Evolutionary conservation across 2,888 invertebrate species (phyloP).

Genomic region (Melieria crassipennis): DNA sequence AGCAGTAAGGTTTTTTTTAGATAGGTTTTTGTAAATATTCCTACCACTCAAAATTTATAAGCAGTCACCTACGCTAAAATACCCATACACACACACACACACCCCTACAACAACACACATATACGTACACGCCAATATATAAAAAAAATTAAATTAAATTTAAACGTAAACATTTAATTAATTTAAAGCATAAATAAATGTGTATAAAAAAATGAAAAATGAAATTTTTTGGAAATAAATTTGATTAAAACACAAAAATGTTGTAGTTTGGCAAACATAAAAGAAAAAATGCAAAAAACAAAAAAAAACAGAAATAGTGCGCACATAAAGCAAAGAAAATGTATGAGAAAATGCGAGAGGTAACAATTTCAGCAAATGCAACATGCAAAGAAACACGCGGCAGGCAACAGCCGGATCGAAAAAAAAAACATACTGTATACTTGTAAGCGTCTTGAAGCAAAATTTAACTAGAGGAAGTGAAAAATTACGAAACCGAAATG

Average conservation of each 20-base stretch:
- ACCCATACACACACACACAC: constrained; percentile 35
- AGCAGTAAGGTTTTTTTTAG: constrained; percentile 52
- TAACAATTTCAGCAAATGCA: not conserved
- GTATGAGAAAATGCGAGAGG: not conserved
- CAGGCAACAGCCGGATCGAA: not conserved
- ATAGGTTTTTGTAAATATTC: constrained; percentile 66
- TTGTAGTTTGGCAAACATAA: constrained; percentile 35
- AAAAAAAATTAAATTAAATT: constrained; percentile 32
- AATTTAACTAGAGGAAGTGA: not conserved
- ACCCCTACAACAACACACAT: not conserved
- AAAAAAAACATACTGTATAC: constrained; percentile 6
- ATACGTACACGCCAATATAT: constrained; percentile 34
- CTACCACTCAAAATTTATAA: constrained; percentile 52
- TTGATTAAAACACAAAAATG: constrained; percentile 30
- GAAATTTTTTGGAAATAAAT: constrained; percentile 39
- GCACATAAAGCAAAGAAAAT: not conserved
- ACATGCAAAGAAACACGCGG: not conserved
- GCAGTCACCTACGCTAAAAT: constrained; percentile 36
- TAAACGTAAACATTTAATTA: constrained; percentile 26
- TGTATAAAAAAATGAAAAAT: constrained; percentile 40
- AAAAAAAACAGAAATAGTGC: constrained; percentile 4
- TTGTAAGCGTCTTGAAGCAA: not conserved
- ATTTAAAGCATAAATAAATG: constrained; percentile 44
- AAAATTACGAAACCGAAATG: constrained; percentile 26
- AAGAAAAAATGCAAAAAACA: constrained; percentile 35